Evolutionary conservation across 2,888 invertebrate species (phyloP), one percentile per base, ranked within the genome.

Genomic region (Dasypolia templi): DNA sequence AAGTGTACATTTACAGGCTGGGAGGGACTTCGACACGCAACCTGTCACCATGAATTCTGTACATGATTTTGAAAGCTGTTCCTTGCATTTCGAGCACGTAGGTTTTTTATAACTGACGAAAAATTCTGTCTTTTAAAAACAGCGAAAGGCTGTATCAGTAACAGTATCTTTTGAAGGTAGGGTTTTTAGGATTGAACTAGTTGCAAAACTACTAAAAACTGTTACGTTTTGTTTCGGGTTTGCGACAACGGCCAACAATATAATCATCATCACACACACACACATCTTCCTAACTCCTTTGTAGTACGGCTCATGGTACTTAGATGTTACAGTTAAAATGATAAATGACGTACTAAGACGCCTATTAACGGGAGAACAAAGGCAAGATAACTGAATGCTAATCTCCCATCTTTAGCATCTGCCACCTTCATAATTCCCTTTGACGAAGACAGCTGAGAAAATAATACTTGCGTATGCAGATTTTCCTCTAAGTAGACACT

Each of bases 391-490:
- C 62, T 35, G 75, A 72, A 75, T 68, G 12, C 68, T 79, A 76
- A 75, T 82, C 82, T 68, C 58, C 42, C 22, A 51, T 64, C 58
- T 67, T 79, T 82, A 72, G 46, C 72, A 70, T 79, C 79, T 56
- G 69, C 44, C 56, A 59, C 58, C 58, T 78, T 51, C 53, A 53
- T 71, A 77, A 81, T 82, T 70, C 81, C 44, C 59, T 74, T 79
- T 72, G 66, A 82, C 56, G 29, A 79, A 79, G 71, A 66, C 39
- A 53, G 39, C 66, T 67, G 68, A 63, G 62, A 69, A 69, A 66
- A 63, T 59, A 70, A 12, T 65, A 56, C 39, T 58, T 56, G 6
- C 17, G 59, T 51, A 62, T 29, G 17, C 65, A 53, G 39, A 66
- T 39, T 17, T 19, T 12, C 19, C 32, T 55, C 4, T 44, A 12